Percentiles rank a stretch among this genome's conserved stretches.
Conservation (phyloP, 1,140 invertebrate genomes). For the Bombus balteatus region DNA sequence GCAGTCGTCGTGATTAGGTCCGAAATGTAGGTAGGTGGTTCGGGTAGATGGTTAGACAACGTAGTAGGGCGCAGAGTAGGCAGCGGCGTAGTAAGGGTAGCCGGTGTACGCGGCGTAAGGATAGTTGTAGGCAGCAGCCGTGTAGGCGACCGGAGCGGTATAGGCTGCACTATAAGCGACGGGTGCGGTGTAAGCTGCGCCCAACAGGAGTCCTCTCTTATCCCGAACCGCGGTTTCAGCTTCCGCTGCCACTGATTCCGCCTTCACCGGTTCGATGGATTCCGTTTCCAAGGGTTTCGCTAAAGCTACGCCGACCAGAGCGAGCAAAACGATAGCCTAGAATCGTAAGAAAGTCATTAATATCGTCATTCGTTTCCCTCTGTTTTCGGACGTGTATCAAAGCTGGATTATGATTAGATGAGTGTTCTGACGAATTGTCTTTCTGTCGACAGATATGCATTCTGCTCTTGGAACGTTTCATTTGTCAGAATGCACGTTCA, state of each 20-base stretch:
- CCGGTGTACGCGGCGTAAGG: constrained; percentile 70
- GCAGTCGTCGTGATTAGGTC: constrained; percentile 33
- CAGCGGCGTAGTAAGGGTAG: constrained; percentile 59
- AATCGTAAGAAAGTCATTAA: not conserved
- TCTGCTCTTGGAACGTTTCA: too few relatives aligned
- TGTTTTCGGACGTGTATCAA: too few relatives aligned
- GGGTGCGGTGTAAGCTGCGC: constrained; percentile 72
- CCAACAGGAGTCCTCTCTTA: constrained; percentile 70
- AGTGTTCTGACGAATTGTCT: too few relatives aligned
- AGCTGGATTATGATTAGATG: too few relatives aligned
- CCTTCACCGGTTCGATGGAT: constrained; percentile 66
- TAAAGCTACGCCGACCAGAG: constrained; percentile 64
- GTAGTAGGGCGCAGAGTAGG: constrained; percentile 65
- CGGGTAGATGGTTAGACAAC: constrained; percentile 34
- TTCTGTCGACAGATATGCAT: too few relatives aligned
- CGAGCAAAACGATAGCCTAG: constrained; percentile 67
- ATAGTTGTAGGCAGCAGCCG: constrained; percentile 66
- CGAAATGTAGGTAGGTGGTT: not conserved
- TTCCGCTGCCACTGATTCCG: constrained; percentile 54
- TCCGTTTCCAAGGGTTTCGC: constrained; percentile 72
- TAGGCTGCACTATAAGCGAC: constrained; percentile 73
- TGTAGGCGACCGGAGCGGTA: constrained; percentile 70
- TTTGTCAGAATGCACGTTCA: too few relatives aligned
- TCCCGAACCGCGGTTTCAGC: constrained; percentile 52
- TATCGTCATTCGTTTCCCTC: not conserved